Evolutionary conservation across 2,797 vertebrate species (phyloP).

Genomic region (Siniperca obscura): DNA sequence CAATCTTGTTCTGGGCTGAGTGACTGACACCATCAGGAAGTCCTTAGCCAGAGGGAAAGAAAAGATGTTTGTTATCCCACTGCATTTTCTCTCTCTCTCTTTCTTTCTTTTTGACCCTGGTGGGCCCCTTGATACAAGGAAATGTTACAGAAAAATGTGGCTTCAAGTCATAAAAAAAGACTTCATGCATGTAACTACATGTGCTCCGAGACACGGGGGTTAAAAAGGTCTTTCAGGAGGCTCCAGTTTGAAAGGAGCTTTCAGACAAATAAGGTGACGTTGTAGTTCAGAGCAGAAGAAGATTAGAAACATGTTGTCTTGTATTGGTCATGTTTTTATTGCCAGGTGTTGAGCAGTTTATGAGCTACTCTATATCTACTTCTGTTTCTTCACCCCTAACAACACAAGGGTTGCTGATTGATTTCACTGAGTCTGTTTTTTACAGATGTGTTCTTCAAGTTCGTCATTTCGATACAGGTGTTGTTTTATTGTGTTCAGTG

Average conservation of each 20-base stretch:
- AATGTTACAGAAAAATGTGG: conserved; percentile 54
- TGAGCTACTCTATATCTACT: conserved; percentile 12
- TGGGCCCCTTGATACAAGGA: conserved; percentile 25
- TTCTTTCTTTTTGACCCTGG: neutral
- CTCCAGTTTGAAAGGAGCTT: conserved; percentile 27
- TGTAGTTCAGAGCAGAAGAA: neutral
- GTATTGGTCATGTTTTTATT: conserved; percentile 5
- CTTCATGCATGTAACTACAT: conserved; percentile 42
- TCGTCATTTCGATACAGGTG: neutral
- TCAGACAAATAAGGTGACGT: conserved; percentile 18
- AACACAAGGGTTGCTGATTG: neutral
- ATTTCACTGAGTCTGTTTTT: neutral
- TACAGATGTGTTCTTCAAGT: neutral
- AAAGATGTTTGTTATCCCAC: conserved; percentile 37
- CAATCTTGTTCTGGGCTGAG: conserved; percentile 50
- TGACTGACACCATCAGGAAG: conserved; percentile 60
- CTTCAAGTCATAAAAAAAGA: conserved; percentile 30
- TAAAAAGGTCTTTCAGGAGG: conserved; percentile 19
- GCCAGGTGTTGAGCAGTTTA: conserved; percentile 35
- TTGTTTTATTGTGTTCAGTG: neutral
- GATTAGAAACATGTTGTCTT: neutral
- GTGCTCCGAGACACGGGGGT: conserved; percentile 17
- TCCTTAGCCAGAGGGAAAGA: conserved; percentile 49
- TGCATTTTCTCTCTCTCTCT: neutral
- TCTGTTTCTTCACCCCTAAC: neutral